Evolutionary conservation across 2,888 invertebrate species (phyloP), one percentile per base, ranked within the genome.

Genomic region (Pegoplata infirma): DNA sequence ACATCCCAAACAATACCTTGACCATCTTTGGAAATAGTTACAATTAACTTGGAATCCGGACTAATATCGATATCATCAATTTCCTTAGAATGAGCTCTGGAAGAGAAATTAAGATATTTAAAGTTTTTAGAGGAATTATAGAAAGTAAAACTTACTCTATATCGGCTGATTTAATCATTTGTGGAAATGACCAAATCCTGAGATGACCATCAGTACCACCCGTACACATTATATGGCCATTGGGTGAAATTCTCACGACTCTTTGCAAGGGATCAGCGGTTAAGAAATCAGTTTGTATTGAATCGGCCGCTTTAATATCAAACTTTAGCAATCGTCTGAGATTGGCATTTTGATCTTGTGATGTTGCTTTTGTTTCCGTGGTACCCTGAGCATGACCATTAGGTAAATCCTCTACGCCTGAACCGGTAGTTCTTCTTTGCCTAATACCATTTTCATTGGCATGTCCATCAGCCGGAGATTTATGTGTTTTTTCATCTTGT

Each of bases 41-140:
- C 94, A 64, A 98, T 90, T 86, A 93, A 91, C 64, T 92, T 92
- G 79, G 94, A 94, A 85, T 93, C 93, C 1, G 95, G 94, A 89
- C 95, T 96, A 87, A 98, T 95, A 90, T 98, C 97, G 66, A 98
- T 89, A 89, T 98, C 98, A 86, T 98, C 98, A 81, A 98, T 95
- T 92, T 98, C 98, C 89, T 96, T 96, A 67, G 91, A 92, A 85
- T 98, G 98, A 36, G 94, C 96, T 80, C 86, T 86, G 72, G 7
- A 82, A 81, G 21, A 55, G 17, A 23, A 25, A 49, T 16, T 67
- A 16, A 46, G n/a, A 32, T 25, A 1, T 25, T 12, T 40, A 10
- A 36, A 12, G n/a, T n/a, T n/a, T n/a, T n/a, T n/a, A n/a, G n/a
- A n/a, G n/a, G n/a, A n/a, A n/a, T n/a, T n/a, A n/a, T n/a, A n/a